Percentiles rank a stretch among this genome's conserved stretches.
phyloP scores from a whole-genome alignment of 2,888 invertebrate genomes.

The Chelonus formosanus region DNA sequence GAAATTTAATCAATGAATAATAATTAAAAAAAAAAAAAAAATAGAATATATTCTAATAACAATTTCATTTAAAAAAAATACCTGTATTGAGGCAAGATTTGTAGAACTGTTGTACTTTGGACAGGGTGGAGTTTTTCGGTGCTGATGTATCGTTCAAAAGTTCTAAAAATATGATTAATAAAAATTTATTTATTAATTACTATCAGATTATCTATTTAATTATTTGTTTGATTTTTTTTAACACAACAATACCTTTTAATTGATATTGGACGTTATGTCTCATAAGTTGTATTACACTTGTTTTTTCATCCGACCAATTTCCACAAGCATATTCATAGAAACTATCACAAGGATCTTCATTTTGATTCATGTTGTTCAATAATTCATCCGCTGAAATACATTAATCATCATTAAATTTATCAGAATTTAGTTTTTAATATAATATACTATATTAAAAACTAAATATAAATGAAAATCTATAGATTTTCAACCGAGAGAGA shows the following conservation, averaged over 20 bases:
- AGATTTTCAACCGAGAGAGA: no score
- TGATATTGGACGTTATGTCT: no score
- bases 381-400: constrained; percentile 18
- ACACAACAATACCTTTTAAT: neutral
- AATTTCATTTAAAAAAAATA: constrained; percentile 7
- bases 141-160: neutral
- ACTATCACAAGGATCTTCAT: constrained; percentile 60
- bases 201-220: neutral
- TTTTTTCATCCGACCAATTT: constrained; percentile 5
- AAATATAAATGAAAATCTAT: neutral
- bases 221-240: constrained; percentile 18
- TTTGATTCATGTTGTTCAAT: constrained; percentile 50
- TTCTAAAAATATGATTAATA: constrained; percentile 18
- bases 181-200: no score
- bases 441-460: neutral
- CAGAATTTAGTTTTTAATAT: neutral
- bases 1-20: neutral
- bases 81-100: constrained; percentile 27
- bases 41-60: no score
- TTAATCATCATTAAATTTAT: neutral
- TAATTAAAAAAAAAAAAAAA: no score
- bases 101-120: constrained; percentile 28
- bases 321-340: constrained; percentile 64
- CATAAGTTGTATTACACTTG: neutral
- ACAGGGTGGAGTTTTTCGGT: constrained; percentile 10